Percentiles rank a stretch among this genome's conserved stretches.
These are phyloP conservation scores for Dreissena rostriformis DNA, from an alignment of 1,140 invertebrate genomes.

Conservation along the genomic window DNA sequence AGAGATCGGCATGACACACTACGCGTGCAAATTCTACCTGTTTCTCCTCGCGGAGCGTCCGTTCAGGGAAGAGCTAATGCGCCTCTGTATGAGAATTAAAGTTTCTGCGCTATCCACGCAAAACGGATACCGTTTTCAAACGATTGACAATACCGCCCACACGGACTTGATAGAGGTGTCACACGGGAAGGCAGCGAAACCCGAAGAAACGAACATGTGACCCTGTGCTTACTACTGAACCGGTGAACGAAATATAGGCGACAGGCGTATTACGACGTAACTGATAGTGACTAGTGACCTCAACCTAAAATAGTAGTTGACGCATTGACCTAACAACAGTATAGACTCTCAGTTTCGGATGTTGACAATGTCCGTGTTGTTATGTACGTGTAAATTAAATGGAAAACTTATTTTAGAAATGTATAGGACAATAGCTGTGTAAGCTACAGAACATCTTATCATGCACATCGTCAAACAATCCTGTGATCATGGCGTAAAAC, in stretches of 20 bases:
- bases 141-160: constrained; percentile 22
- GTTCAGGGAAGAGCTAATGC: constrained; percentile 59
- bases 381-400: not conserved
- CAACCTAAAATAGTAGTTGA: not conserved
- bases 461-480: too few relatives aligned
- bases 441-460: too few relatives aligned
- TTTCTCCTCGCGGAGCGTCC: constrained; percentile 62
- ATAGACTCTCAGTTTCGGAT: not conserved
- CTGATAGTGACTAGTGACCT: not conserved
- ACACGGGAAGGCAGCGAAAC: not conserved
- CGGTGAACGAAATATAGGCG: not conserved
- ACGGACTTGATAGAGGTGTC: constrained; percentile 28
- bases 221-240: not conserved
- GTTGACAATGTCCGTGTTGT: not conserved
- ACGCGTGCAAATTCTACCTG: constrained; percentile 75
- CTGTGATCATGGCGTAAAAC: too few relatives aligned
- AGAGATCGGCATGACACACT: constrained; percentile 74
- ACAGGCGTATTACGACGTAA: not conserved
- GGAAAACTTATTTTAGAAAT: not conserved
- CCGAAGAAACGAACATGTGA: constrained; percentile 37
- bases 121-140: not conserved
- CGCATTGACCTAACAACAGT: not conserved
- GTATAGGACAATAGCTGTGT: too few relatives aligned
- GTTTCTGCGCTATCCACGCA: not conserved
- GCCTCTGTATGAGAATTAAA: not conserved